Conservation (phyloP, 2,797 vertebrate species). For the Etheostoma perlongum region DNA sequence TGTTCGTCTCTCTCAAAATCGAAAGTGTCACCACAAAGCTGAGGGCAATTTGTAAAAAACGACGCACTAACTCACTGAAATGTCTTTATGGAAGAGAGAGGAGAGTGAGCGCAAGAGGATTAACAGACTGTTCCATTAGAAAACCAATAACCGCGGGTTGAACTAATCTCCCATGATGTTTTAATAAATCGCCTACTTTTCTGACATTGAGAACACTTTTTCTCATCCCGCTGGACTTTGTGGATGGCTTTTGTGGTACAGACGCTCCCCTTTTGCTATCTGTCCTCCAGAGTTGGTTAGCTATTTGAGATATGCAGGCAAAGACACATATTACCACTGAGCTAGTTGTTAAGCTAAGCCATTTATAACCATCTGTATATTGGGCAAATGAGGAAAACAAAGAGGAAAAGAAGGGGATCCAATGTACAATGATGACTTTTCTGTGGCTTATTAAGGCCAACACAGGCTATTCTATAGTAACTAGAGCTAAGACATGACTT, state of each 20-base stretch:
- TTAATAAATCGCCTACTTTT: constrained; percentile 81
- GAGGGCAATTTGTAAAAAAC: constrained; percentile 83
- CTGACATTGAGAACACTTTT: constrained; percentile 77
- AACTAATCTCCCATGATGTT: constrained; percentile 84
- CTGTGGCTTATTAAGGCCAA: constrained; percentile 43
- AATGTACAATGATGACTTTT: constrained; percentile 38
- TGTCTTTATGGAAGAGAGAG: constrained; percentile 79
- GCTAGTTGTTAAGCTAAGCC: constrained; percentile 43
- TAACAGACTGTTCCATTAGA: constrained; percentile 84
- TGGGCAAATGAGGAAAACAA: constrained; percentile 48
- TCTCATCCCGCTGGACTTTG: constrained; percentile 68
- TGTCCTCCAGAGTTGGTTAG: constrained; percentile 65
- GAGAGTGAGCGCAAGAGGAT: constrained; percentile 75
- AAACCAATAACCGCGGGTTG: constrained; percentile 81
- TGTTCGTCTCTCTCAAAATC: constrained; percentile 78
- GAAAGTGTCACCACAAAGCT: constrained; percentile 83
- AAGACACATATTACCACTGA: constrained; percentile 37
- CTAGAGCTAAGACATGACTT: constrained; percentile 30
- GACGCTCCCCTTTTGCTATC: constrained; percentile 54
- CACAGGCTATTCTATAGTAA: constrained; percentile 47
- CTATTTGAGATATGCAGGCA: constrained; percentile 47
- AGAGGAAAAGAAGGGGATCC: constrained; percentile 28
- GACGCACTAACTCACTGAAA: constrained; percentile 81
- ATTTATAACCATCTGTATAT: constrained; percentile 52
- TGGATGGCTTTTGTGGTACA: constrained; percentile 52